Evolutionary conservation across 2,888 invertebrate genomes (phyloP).

Genomic region (Drosophila nigricruria): DNA sequence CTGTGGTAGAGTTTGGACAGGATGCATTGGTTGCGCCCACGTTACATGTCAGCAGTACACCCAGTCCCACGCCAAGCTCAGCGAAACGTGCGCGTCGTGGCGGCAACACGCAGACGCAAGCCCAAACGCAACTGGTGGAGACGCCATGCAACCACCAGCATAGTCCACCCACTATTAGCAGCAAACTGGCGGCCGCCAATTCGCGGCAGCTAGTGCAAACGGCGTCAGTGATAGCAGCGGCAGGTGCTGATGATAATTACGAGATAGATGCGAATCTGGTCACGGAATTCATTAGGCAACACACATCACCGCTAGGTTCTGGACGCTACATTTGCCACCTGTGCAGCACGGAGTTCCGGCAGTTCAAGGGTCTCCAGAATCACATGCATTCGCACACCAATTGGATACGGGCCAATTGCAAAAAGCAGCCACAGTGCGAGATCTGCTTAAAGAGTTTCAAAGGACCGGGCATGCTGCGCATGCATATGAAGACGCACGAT

Average conservation of each 20-base stretch:
- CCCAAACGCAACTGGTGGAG: slow-evolving; percentile 38
- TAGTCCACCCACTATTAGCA: slow-evolving; percentile 57
- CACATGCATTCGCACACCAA: slow-evolving; percentile 88
- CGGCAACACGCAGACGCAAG: slow-evolving; percentile 38
- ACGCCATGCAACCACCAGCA: slow-evolving; percentile 66
- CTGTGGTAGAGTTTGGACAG: slow-evolving; percentile 68
- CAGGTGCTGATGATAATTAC: slow-evolving; percentile 80
- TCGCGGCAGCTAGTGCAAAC: slow-evolving; percentile 82
- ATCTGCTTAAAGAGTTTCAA: slow-evolving; percentile 88
- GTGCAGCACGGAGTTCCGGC: slow-evolving; percentile 88
- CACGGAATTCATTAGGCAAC: slow-evolving; percentile 85
- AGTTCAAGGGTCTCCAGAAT: slow-evolving; percentile 87
- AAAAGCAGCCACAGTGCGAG: slow-evolving; percentile 88
- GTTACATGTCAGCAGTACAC: slow-evolving; percentile 51
- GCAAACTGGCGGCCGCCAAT: slow-evolving; percentile 66
- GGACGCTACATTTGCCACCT: slow-evolving; percentile 88
- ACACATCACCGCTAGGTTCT: slow-evolving; percentile 87
- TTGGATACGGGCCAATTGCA: slow-evolving; percentile 89
- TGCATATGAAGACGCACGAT: slow-evolving; percentile 89
- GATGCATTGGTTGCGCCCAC: slow-evolving; percentile 55
- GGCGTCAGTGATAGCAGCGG: slow-evolving; percentile 80
- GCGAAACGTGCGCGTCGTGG: slow-evolving; percentile 59
- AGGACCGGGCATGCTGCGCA: slow-evolving; percentile 89
- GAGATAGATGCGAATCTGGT: slow-evolving; percentile 83
- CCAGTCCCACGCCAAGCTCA: slow-evolving; percentile 63